Base-by-base conservation (phyloP, 1,140 invertebrate species). In the Drosophila lini region DNA sequence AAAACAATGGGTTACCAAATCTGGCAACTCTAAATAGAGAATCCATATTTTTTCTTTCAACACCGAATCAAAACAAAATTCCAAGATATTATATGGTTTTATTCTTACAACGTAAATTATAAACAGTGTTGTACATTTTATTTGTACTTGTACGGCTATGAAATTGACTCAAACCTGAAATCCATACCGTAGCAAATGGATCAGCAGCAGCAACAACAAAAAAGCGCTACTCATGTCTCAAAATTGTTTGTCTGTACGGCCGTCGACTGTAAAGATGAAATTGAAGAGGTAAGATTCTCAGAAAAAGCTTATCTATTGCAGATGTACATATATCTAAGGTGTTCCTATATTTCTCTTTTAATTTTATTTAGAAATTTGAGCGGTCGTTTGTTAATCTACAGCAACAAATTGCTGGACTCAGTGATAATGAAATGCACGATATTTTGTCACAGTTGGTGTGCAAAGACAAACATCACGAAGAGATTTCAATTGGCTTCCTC, bases 341-440 rank as follows among this genome's bases (percentile, higher is more conserved):
- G 6, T 19, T 6, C 8, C 9, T 38, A 28, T 25, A 5, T 16
- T 34, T 36, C 32, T 53, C 31, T 44, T 40, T 31, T 50, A 53
- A 16, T 62, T 13, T 92, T 69, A 61, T 94, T 95, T 94, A 98
- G 97, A 97, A 97, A 95, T 96, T 97, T 83, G 97, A 98, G 92
- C 95, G 96, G 90, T 96, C 96, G 80, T 97, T 96, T 92, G 93
- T 93, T 68, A 94, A 94, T 81, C 93, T 98, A 57, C 96, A 96
- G 92, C 95, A 94, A 79, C 93, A 98, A 70, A 95, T 96, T 31
- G 93, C 95, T 60, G 97, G 97, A 61, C 94, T 97, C 65, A 97
- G 97, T 63, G 98, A 99, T 91, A 97, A 98, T 92, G 98, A 99
- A 93, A 95, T 96, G 69, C 97, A 98, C 91, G 98, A 99, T 93